Percentiles rank a stretch among this genome's conserved stretches.
These are phyloP conservation scores for Patagioenas fasciata DNA, from an alignment of 2,113 vertebrate species.

Conservation along the genomic window DNA sequence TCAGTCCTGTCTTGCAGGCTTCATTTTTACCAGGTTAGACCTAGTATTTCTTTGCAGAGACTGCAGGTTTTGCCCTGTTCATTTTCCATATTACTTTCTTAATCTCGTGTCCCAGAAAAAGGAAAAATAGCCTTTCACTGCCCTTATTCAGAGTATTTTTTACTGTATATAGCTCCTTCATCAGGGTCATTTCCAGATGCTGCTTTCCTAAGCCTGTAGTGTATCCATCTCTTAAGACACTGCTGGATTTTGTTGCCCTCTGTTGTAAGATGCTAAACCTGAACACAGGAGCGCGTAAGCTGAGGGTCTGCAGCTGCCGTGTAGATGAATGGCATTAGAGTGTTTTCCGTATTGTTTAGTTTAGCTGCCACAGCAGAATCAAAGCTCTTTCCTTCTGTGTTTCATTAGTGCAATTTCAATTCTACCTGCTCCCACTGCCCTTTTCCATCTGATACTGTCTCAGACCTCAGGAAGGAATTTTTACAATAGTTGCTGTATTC, in stretches of 20 bases:
- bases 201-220: background rate
- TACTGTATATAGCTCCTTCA: background rate
- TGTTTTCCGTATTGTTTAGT: accelerated
- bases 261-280: background rate
- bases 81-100: background rate
- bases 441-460: background rate
- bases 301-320: background rate
- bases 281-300: background rate
- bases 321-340: background rate
- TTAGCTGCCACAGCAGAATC: background rate
- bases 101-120: background rate
- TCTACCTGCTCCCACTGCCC: background rate
- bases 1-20: background rate
- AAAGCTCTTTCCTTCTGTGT: background rate
- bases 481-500: background rate
- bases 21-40: background rate
- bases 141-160: background rate
- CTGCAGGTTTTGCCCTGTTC: background rate
- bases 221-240: background rate
- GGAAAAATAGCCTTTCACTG: background rate
- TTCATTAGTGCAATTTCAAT: background rate
- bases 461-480: background rate
- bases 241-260: background rate
- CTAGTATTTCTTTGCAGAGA: background rate
- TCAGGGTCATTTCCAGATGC: background rate